A percentile compares a stretch with the other conserved stretches of the same genome.
These are phyloP conservation scores for Poecilus cupreus DNA, from an alignment of 2,888 invertebrate species.

Conservation along the genomic window DNA sequence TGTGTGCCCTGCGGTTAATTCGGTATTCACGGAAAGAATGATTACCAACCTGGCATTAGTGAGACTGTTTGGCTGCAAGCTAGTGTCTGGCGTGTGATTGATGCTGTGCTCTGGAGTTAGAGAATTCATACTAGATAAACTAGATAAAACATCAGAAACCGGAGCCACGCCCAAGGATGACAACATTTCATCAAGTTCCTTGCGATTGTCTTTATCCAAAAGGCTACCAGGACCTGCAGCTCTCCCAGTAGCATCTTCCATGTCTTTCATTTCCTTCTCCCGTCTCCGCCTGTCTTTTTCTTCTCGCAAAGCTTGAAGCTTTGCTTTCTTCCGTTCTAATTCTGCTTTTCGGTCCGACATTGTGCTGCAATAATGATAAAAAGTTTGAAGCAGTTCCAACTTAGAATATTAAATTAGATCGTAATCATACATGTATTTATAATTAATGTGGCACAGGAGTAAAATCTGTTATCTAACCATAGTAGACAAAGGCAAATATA, in stretches of 20 bases:
- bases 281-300: constrained; percentile 90
- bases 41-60: constrained; percentile 72
- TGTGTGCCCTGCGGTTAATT: too few species aligned
- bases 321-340: constrained; percentile 93
- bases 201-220: constrained; percentile 70
- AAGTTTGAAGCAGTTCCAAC: neutral
- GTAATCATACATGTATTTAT: neutral
- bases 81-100: constrained; percentile 86
- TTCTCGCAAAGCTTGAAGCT: constrained; percentile 90
- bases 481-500: neutral
- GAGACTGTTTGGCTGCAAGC: constrained; percentile 81
- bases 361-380: constrained; percentile 18
- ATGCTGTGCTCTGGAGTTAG: constrained; percentile 87
- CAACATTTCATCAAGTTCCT: constrained; percentile 90
- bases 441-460: neutral
- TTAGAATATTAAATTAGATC: neutral
- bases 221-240: constrained; percentile 74
- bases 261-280: constrained; percentile 92
- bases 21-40: neutral
- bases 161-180: constrained; percentile 91
- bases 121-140: constrained; percentile 87
- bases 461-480: neutral
- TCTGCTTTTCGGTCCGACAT: constrained; percentile 96
- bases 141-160: constrained; percentile 89
- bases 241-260: constrained; percentile 80